Evolutionary conservation across 2,888 invertebrate genomes (phyloP).

Genomic region (Furcula furcula): DNA sequence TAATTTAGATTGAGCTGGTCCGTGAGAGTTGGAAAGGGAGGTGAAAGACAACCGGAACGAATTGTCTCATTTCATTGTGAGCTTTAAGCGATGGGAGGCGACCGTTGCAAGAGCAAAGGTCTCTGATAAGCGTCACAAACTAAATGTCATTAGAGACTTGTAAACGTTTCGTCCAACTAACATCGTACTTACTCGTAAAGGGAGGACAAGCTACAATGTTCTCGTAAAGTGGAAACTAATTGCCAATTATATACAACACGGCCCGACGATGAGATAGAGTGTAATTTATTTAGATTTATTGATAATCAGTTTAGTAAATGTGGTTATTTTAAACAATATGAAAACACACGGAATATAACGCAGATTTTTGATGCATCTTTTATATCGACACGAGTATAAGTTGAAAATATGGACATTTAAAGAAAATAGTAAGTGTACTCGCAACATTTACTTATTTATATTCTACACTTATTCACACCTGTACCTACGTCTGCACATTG

Average conservation of each 20-base stretch:
- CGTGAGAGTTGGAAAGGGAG: conserved; percentile 59
- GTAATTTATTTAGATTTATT: conserved; percentile 13
- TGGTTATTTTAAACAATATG: too few species aligned
- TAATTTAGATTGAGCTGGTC: conserved; percentile 66
- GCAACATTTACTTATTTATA: too few species aligned
- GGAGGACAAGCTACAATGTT: conserved; percentile 37
- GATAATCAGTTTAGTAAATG: too few species aligned
- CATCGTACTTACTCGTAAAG: conserved; percentile 34
- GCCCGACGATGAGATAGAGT: conserved; percentile 30
- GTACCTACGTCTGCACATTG: too few species aligned
- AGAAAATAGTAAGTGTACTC: too few species aligned
- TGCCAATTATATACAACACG: conserved; percentile 31
- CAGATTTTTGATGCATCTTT: too few species aligned
- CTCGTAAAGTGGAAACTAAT: conserved; percentile 56
- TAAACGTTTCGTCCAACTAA: conserved; percentile 33
- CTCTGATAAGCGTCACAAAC: conserved; percentile 33
- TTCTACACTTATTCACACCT: too few species aligned
- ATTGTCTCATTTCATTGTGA: conserved; percentile 56
- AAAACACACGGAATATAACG: too few species aligned
- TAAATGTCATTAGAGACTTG: conserved; percentile 37
- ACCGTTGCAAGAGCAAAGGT: conserved; percentile 46
- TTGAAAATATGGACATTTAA: too few species aligned
- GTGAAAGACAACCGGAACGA: conserved; percentile 65
- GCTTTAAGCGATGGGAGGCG: conserved; percentile 41
- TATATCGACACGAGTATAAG: too few species aligned